Conservation (phyloP, 2,888 invertebrate species). For the Neria commutata region DNA sequence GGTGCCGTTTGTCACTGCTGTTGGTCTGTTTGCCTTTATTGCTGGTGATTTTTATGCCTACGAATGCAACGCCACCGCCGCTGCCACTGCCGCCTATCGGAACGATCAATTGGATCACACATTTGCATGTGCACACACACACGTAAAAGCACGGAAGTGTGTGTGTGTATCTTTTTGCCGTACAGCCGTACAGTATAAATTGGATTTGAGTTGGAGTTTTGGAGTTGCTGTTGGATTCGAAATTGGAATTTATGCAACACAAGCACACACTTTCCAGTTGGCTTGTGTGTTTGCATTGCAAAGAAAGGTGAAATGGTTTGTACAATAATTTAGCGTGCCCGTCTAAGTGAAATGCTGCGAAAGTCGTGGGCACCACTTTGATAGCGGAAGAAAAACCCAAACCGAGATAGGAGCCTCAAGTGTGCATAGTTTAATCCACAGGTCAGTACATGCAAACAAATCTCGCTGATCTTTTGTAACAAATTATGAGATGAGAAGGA, state of each 20-base stretch:
- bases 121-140: neutral
- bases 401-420: no score
- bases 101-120: neutral
- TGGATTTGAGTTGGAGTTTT: constrained; percentile 6
- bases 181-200: no score
- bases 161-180: no score
- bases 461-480: no score
- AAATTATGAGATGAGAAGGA: no score
- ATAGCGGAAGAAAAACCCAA: no score
- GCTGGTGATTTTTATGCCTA: neutral
- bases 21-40: neutral
- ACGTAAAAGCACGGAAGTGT: constrained; percentile 22
- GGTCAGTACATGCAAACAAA: no score
- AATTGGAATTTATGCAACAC: constrained; percentile 23
- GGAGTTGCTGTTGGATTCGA: constrained; percentile 1
- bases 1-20: neutral
- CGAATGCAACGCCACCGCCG: neutral
- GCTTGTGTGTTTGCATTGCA: constrained; percentile 7
- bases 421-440: no score
- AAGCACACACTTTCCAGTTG: constrained; percentile 7
- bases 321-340: constrained; percentile 30
- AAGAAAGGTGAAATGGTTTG: constrained; percentile 35
- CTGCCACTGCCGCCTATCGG: neutral
- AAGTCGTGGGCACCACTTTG: no score
- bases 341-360: constrained; percentile 11